phyloP scores from a whole-genome alignment of 64 coral and sea anemone species.

The Dendronephthya gigantea region DNA sequence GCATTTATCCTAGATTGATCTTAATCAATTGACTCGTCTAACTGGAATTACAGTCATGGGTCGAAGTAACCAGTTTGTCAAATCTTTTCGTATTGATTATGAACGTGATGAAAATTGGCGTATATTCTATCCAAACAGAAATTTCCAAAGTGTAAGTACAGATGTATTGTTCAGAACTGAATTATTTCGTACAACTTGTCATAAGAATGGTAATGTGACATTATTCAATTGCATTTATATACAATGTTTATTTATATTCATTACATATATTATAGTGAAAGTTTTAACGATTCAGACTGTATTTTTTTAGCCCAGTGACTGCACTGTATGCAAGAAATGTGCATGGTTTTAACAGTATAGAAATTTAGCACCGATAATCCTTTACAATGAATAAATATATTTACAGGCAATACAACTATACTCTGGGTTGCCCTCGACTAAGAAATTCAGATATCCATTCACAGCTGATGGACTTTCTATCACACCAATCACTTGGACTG shows the following conservation, averaged over 20 bases:
- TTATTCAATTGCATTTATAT: too few relatives aligned
- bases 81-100: slow-evolving; percentile 11
- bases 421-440: background rate
- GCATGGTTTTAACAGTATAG: too few relatives aligned
- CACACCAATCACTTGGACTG: background rate
- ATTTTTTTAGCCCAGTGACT: too few relatives aligned
- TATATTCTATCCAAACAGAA: background rate
- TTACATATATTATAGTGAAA: too few relatives aligned
- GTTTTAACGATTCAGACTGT: too few relatives aligned
- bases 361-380: too few relatives aligned
- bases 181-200: too few relatives aligned
- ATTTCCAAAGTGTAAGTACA: background rate
- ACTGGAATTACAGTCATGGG: background rate
- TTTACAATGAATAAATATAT: background rate
- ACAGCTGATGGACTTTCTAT: background rate
- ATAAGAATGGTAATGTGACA: too few relatives aligned
- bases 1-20: background rate
- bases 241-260: too few relatives aligned
- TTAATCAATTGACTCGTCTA: background rate
- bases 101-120: background rate
- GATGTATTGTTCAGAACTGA: too few relatives aligned
- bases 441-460: background rate
- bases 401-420: background rate
- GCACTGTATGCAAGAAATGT: too few relatives aligned
- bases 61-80: background rate